These are phyloP conservation scores for Nasalis larvatus DNA, from an alignment of 2,113 vertebrate genomes.

Conservation along the genomic window DNA sequence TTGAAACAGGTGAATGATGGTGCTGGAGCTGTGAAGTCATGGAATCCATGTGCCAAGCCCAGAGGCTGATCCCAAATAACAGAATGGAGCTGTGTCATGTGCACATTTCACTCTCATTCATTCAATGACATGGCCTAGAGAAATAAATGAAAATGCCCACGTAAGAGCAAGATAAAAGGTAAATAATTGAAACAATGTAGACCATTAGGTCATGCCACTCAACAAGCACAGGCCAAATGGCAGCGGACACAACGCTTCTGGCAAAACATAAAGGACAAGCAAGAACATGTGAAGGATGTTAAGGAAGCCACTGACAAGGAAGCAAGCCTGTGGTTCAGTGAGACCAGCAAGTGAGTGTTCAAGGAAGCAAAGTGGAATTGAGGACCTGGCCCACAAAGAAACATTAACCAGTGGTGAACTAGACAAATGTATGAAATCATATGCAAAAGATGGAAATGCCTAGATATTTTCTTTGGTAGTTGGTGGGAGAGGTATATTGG, in stretches of 20 bases:
- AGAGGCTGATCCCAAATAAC: neutral
- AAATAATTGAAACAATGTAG: neutral
- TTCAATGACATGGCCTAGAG: neutral
- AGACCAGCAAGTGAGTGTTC: neutral
- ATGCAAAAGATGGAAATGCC: neutral
- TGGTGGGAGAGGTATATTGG: too few relatives aligned
- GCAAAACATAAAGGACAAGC: neutral
- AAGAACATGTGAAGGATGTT: neutral
- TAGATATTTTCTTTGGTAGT: neutral
- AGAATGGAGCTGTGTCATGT: neutral
- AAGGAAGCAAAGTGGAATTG: neutral
- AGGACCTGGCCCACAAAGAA: neutral
- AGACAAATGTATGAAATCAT: neutral
- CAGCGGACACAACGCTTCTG: neutral
- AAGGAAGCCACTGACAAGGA: neutral
- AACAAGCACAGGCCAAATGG: neutral
- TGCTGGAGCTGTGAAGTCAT: neutral
- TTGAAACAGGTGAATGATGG: neutral
- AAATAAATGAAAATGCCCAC: neutral
- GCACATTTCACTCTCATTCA: neutral
- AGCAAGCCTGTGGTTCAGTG: neutral
- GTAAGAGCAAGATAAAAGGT: neutral
- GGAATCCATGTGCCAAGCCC: neutral
- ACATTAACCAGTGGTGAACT: neutral
- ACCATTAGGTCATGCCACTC: neutral